phyloP scores from a whole-genome alignment of 2,113 vertebrate genomes.

The Fulica atra region DNA sequence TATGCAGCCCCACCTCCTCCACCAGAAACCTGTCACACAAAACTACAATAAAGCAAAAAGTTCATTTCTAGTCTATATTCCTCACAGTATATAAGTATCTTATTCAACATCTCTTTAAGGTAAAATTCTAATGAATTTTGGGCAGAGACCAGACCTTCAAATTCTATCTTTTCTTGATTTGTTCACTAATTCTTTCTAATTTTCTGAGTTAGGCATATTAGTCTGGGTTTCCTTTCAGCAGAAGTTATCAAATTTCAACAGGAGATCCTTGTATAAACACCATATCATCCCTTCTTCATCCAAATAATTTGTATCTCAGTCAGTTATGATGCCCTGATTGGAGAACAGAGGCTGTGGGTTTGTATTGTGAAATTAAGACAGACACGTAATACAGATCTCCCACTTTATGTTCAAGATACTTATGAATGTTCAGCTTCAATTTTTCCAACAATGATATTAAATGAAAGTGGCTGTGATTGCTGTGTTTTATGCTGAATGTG shows the following conservation, averaged over 20 bases:
- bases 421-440: background rate
- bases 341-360: background rate
- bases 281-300: background rate
- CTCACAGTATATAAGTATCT: background rate
- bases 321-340: too few species aligned
- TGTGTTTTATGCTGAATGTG: background rate
- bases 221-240: background rate
- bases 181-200: background rate
- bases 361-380: background rate
- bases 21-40: too few species aligned
- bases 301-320: background rate
- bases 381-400: background rate
- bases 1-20: too few species aligned
- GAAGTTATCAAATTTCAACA: background rate
- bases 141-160: background rate
- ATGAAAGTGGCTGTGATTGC: background rate
- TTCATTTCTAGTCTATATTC: background rate
- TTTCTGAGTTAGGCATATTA: background rate
- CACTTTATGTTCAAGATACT: background rate
- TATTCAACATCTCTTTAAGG: background rate
- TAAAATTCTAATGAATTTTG: background rate
- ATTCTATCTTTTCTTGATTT: background rate
- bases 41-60: background rate
- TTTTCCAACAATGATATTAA: background rate
- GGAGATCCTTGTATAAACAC: background rate